Percentiles rank a stretch among this genome's conserved stretches.
Conservation (phyloP, 2,888 invertebrate species). For the Andrena marginata region DNA sequence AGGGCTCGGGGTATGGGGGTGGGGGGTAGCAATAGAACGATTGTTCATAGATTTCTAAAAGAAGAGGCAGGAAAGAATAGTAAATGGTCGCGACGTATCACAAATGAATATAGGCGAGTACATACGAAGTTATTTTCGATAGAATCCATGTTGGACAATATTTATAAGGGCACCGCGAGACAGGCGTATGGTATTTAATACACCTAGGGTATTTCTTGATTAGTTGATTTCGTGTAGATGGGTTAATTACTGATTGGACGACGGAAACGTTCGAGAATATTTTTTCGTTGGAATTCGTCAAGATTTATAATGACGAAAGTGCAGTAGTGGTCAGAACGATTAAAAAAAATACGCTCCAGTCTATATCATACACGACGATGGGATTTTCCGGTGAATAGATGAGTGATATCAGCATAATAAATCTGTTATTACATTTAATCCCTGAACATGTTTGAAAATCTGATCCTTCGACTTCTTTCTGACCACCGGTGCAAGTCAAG, state of each 20-base stretch:
- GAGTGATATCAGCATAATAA: not conserved
- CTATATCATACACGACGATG: no score
- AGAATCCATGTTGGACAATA: constrained; percentile 61
- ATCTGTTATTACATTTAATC: not conserved
- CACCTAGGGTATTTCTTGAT: constrained; percentile 14
- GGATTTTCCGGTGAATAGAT: no score
- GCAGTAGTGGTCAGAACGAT: not conserved
- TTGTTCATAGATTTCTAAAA: constrained; percentile 60
- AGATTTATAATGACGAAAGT: not conserved
- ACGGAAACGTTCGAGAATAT: not conserved
- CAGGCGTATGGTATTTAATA: constrained; percentile 24
- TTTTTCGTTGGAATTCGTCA: not conserved
- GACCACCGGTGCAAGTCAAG: no score
- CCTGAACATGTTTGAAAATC: no score
- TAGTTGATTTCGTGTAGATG: constrained; percentile 3
- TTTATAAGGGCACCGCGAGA: constrained; percentile 41
- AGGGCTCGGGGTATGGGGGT: constrained; percentile 25
- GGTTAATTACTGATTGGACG: not conserved
- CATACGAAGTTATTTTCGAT: constrained; percentile 60
- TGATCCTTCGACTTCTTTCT: no score
- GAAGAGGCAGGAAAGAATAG: not conserved
- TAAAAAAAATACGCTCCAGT: not conserved
- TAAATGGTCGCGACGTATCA: constrained; percentile 31
- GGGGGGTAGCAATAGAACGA: constrained; percentile 50
- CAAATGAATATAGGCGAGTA: constrained; percentile 50